Evolutionary conservation across 2,113 vertebrate species (phyloP), one percentile per base, ranked within the genome.

Genomic region (Spermophilus dauricus): DNA sequence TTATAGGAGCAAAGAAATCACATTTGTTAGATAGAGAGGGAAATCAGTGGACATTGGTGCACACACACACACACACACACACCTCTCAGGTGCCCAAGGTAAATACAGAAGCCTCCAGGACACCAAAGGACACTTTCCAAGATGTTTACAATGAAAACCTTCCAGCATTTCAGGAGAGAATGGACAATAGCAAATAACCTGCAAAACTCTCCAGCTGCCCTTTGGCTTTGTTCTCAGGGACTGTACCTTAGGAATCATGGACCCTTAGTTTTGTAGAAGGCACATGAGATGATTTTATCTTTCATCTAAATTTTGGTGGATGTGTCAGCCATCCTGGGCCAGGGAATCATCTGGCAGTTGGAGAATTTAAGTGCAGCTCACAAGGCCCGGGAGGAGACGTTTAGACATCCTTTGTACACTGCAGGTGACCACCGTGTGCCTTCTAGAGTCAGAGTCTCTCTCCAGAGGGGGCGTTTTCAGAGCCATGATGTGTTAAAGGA

Each of bases 291-390:
- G 95, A 42, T 65, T 77, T 82, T 58, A 69, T 77, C 20, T 72
- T 34, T 48, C 58, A 5, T 87, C 77, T 65, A 26, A 12, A 3
- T 63, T 88, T 80, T 72, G 69, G 80, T 81, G 56, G 58, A 1
- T 73, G 1, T 20, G 6, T 78, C 24, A 84, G 32, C 53, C 45
- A 65, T 69, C 18, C 72, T 89, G 37, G 75, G 39, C 34, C 28
- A 92, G 70, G 61, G 80, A 75, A 89, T 83, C 37, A 13, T 84
- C 90, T 95, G 56, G 81, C 65, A 39, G 75, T 58, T 70, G 69
- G 58, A 75, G 65, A 56, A 69, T 42, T 48, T 6, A 32, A 42
- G n/a, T 34, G 63, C 34, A 48, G 13, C 20, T 65, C 45, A 42
- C 13, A 11, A 14, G 8, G 8, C 30, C 58, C 13, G 11, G 34